These are phyloP conservation scores for Hyles euphorbiae DNA, from an alignment of 1,140 invertebrate genomes.

Conservation along the genomic window DNA sequence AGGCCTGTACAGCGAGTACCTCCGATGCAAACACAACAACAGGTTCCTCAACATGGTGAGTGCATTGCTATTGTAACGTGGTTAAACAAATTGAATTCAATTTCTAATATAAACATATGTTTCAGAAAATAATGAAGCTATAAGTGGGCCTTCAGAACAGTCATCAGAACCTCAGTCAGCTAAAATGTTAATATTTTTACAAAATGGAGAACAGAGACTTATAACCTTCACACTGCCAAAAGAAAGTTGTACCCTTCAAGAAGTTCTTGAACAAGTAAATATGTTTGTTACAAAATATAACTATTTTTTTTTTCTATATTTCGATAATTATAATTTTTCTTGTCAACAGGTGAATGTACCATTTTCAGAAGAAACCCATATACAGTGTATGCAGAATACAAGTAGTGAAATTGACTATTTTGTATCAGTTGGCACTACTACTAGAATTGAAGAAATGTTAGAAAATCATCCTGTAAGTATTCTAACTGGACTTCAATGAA, in stretches of 20 bases:
- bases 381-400: constrained; percentile 82
- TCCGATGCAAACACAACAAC: constrained; percentile 60
- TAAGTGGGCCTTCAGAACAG: constrained; percentile 49
- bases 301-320: neutral
- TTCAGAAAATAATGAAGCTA: constrained; percentile 46
- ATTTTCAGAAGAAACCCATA: constrained; percentile 78
- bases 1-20: constrained; percentile 62
- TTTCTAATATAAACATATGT: too few relatives aligned
- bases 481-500: too few relatives aligned
- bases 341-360: constrained; percentile 78
- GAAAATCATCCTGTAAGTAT: constrained; percentile 67
- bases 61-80: neutral
- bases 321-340: constrained; percentile 4
- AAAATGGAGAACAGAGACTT: constrained; percentile 84
- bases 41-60: constrained; percentile 37
- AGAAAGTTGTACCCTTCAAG: constrained; percentile 86
- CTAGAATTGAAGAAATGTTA: constrained; percentile 70
- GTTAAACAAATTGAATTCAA: too few relatives aligned
- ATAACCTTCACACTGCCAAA: constrained; percentile 87
- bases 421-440: constrained; percentile 79
- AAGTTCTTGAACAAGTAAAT: constrained; percentile 82
- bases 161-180: constrained; percentile 77
- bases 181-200: constrained; percentile 84
- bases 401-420: constrained; percentile 85
- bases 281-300: neutral